Evolutionary conservation across 37 sponge, comb jelly and placozoan species (phyloP), one percentile per base, ranked within the genome.

Genomic region (Beroe forskalii): DNA sequence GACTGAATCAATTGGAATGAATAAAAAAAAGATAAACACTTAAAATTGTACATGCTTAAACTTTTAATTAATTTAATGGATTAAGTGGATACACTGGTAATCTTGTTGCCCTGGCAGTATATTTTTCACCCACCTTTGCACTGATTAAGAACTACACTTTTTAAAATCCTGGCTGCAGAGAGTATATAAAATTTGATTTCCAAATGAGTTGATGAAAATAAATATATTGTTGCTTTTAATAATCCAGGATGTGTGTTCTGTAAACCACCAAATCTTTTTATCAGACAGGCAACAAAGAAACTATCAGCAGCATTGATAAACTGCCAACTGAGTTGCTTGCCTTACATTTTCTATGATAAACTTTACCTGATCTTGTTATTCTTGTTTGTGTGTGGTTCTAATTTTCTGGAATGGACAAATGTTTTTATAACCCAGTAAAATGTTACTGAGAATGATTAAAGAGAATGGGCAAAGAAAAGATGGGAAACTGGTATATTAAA

Each of bases 161-260:
- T 80, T 80, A n/a, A 80, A 80, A 80, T 80, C 86, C 24, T 44
- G n/a, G 22, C 86, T 80, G 27, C 44, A 80, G 3, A 80, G n/a
- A 9, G 86, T 80, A 25, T 80, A 80, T 41, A 80, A 23, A 44
- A 80, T 80, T 42, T 43, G 86, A 37, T 80, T 80, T 23, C 86
- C 86, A 80, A 80, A 80, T 4, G 28, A 43, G 48, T 80, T 80
- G 8, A 80, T 32, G 20, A 80, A 80, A 42, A 80, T 1, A 80
- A 48, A 27, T 80, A 80, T 42, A 80, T 80, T 44, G 86, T 80
- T 4, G 86, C 86, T 80, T 80, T 40, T 30, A 48, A 80, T 22
- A 80, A 48, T 43, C 55, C 44, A 4, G 86, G 86, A 80, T 80
- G 86, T 8, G 55, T 42, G n/a, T 37, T 38, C 30, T 41, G 0